Base-by-base conservation (phyloP, 2,797 vertebrate genomes). In the Coregonus ussuriensis region DNA sequence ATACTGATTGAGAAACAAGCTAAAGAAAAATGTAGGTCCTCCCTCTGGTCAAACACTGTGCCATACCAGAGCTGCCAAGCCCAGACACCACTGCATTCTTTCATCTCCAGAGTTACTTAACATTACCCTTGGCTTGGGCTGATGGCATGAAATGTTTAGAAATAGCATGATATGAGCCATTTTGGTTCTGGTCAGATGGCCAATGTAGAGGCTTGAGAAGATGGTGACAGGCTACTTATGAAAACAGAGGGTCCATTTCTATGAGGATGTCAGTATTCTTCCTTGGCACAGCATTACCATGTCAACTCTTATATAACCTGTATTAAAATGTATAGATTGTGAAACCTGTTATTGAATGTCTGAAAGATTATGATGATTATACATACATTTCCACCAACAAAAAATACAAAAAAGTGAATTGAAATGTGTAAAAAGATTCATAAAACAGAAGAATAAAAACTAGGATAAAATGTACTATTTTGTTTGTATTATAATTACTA, bases 251-350 rank as follows among this genome's bases (percentile, higher is more conserved):
- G 91, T 83, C 87, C 87, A 91, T 93, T 93, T 94, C 87, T 97
- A 96, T 97, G 95, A 96, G 96, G 95, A 92, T 95, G 96, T 96
- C 96, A 97, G 97, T 97, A 96, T 98, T 96, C 93, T 93, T 92
- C 90, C 93, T 90, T 95, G 96, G 95, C 96, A 97, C 96, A 94
- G 82, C 93, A 95, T 97, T 96, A 94, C 96, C 96, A 96, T 96
- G 97, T 96, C 95, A 96, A 95, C 94, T 47, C 41, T 13, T 47
- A 47, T 47, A 95, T 98, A 98, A 98, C 95, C 94, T 98, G 97
- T 98, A 99, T 97, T 97, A 96, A 95, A 99, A 95, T 99, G 97
- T 99, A 98, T 98, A 99, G 97, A 97, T 96, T 95, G 96, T 97
- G 96, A 96, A 96, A 95, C 94, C 84, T 97, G 96, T 97, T 96